These are phyloP conservation scores for Polydrusus cervinus DNA, from an alignment of 2,888 invertebrate species.

Conservation along the genomic window DNA sequence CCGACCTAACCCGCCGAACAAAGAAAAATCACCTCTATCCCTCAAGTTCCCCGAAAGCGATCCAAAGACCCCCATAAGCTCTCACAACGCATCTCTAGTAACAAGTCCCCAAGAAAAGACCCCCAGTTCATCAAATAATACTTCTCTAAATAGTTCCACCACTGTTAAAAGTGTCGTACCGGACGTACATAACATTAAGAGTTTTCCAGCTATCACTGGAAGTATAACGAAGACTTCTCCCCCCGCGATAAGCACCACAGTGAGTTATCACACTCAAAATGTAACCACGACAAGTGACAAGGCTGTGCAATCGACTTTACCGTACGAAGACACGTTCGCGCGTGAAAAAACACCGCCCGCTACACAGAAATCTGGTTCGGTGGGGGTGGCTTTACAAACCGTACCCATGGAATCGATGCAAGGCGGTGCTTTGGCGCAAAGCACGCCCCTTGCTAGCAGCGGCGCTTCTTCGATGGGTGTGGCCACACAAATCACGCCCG, in stretches of 20 bases:
- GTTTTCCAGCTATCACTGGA: conserved; percentile 66
- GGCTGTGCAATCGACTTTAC: conserved; percentile 54
- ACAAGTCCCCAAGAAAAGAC: conserved; percentile 31
- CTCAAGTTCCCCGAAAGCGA: conserved; percentile 21
- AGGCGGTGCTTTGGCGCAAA: conserved; percentile 22
- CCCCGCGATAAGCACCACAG: conserved; percentile 36
- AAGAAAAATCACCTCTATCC: conserved; percentile 55
- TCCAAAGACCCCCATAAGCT: conserved; percentile 17
- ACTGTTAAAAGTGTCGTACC: conserved; percentile 56
- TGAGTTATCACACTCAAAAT: conserved; percentile 25
- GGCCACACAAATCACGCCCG: not conserved
- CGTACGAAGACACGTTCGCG: conserved; percentile 44
- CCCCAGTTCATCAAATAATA: not conserved
- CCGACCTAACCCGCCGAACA: conserved; percentile 56
- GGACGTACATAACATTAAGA: conserved; percentile 65
- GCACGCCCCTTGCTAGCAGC: conserved; percentile 1
- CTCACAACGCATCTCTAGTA: conserved; percentile 26
- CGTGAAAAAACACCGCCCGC: conserved; percentile 34
- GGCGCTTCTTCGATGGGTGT: not conserved
- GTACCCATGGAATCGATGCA: conserved; percentile 19
- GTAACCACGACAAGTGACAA: conserved; percentile 50
- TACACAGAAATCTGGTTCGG: conserved; percentile 14
- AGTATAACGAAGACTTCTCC: conserved; percentile 41
- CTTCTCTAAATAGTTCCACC: conserved; percentile 30
- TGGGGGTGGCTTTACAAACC: conserved; percentile 33